These are phyloP conservation scores for Chromobotia macracanthus DNA, from an alignment of 2,797 vertebrate species.

Conservation along the genomic window DNA sequence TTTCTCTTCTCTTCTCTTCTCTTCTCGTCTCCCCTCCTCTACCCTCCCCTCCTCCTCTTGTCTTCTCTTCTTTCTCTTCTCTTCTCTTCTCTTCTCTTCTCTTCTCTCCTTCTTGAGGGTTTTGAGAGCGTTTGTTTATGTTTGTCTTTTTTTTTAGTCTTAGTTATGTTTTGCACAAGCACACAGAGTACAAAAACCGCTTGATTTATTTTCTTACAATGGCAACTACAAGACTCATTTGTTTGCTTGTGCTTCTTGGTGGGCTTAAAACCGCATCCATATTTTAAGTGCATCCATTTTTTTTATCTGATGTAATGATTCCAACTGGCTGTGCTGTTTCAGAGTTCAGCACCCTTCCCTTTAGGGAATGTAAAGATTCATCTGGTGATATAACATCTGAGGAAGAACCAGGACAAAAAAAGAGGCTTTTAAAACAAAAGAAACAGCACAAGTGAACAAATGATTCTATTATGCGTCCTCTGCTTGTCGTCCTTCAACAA, in stretches of 20 bases:
- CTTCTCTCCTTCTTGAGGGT: not conserved
- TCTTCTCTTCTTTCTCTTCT: not conserved
- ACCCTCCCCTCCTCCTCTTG: not conserved
- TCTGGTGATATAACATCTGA: conserved; percentile 52
- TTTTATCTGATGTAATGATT: conserved; percentile 39
- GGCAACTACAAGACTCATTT: conserved; percentile 11
- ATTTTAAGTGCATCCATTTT: conserved; percentile 22
- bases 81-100: no score
- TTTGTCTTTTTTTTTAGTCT: not conserved
- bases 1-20: no score
- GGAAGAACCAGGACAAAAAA: conserved; percentile 31
- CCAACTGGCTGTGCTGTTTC: conserved; percentile 16
- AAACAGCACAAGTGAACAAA: conserved; percentile 51
- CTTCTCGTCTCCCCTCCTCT: no score
- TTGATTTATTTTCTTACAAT: conserved; percentile 21
- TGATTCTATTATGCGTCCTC: conserved; percentile 60
- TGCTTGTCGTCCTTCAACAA: conserved; percentile 51
- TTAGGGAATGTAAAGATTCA: conserved; percentile 49
- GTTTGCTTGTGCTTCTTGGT: conserved; percentile 35
- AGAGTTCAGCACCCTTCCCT: conserved; percentile 46
- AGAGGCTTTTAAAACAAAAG: conserved; percentile 58
- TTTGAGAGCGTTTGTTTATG: no score
- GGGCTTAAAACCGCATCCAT: conserved; percentile 24
- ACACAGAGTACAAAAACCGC: not conserved
- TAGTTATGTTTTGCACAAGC: not conserved